phyloP scores from a whole-genome alignment of 2,797 vertebrate genomes.

The Pogonophryne albipinna region DNA sequence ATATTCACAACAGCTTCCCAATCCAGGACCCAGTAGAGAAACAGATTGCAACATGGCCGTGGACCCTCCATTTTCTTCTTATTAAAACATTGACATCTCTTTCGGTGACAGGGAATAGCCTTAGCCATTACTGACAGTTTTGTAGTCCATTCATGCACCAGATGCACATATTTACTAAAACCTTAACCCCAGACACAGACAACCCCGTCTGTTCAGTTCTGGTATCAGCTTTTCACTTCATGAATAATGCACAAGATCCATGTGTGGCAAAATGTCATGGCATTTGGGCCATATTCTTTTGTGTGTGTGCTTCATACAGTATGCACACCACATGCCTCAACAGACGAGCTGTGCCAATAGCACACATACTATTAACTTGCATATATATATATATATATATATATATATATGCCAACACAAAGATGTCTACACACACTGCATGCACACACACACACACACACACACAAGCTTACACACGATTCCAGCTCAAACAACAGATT shows the following conservation, averaged over 20 bases:
- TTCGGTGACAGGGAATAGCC: slow-evolving; percentile 15
- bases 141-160: slow-evolving; percentile 13
- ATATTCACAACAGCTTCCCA: not conserved
- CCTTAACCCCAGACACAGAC: slow-evolving; percentile 16
- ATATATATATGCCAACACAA: not conserved
- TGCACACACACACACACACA: not conserved
- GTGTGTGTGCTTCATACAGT: slow-evolving; percentile 16
- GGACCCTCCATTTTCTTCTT: slow-evolving; percentile 15
- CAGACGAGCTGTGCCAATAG: slow-evolving; percentile 14
- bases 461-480: not conserved
- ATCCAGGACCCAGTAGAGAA: slow-evolving; percentile 22
- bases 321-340: slow-evolving; percentile 23
- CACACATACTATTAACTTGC: slow-evolving; percentile 14
- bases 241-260: slow-evolving; percentile 81
- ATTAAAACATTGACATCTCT: slow-evolving; percentile 18
- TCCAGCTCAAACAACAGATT: slow-evolving; percentile 30
- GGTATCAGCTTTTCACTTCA: slow-evolving; percentile 51
- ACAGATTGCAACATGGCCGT: not conserved
- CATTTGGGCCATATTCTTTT: slow-evolving; percentile 69
- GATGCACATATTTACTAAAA: slow-evolving; percentile 46
- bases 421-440: not conserved
- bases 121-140: slow-evolving; percentile 2
- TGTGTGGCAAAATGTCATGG: slow-evolving; percentile 82
- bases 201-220: slow-evolving; percentile 55
- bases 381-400: slow-evolving; percentile 19